Evolutionary conservation across 2,888 invertebrate genomes (phyloP), one percentile per base, ranked within the genome.

Genomic region (Trypoxylon attenuatum): DNA sequence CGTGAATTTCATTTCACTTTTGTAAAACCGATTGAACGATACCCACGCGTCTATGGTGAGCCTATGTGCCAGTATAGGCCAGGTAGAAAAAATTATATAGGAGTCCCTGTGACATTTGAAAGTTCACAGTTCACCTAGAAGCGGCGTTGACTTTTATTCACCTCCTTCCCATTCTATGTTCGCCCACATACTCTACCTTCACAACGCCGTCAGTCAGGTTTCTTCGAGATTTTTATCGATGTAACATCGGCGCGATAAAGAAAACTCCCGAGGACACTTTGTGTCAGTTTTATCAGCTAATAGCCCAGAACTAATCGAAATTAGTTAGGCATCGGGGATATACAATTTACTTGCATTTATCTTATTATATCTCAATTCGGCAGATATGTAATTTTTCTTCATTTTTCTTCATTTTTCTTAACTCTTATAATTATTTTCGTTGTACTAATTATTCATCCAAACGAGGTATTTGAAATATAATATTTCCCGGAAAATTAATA

Each of bases 1-100:
- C n/a, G n/a, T n/a, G n/a, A n/a, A n/a, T n/a, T n/a, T 68, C 72
- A 72, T 80, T 78, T 80, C 75, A 79, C 80, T 81, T 79, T 79
- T 79, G n/a, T n/a, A n/a, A n/a, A n/a, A 77, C 58, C 55, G 59
- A 47, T 19, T 73, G 64, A 81, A 79, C 79, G 80, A 79, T 80
- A 68, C 73, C 78, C 65, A 80, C 79, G 78, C 70, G 66, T 63
- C 69, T 65, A 49, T 51, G 42, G 43, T 63, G 33, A 50, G 51
- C 42, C 69, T 71, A 62, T 70, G 68, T 69, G 63, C 57, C 42
- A 43, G 54, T 56, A 59, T 50, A 57, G 50, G 55, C 53, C 69
- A 63, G 50, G 57, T 51, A 42, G 33, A 53, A 18, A 25, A 56
- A 60, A 58, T 45, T 46, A 45, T 56, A 69, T 57, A 61, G 68